Base-by-base conservation (phyloP, 2,888 invertebrate genomes). In the Calliphora vomitoria region DNA sequence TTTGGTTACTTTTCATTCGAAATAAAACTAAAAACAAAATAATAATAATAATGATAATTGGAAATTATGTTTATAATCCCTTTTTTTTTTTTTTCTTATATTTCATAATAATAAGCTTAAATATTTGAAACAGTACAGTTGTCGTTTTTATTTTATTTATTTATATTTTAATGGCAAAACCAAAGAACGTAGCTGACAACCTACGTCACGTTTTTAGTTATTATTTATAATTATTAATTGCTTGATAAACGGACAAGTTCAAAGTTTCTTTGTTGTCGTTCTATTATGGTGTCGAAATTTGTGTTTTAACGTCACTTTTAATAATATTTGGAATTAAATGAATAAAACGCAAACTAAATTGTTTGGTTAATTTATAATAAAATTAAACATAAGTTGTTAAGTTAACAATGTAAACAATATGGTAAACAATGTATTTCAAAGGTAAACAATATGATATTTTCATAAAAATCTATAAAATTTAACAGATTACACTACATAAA, bases 211-310 rank as follows among this genome's bases (percentile, higher is more conserved):
- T 38, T 53, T 76, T 44, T 38, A 13, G 18, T 31, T 41, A 11
- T 62, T 13, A 55, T 72, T 72, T 38, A 20, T 55, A 31, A 18
- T 10, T 8, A 55, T 25, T 47, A 60, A 60, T 38, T 53, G 53
- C 38, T 64, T 35, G 58, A 35, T 69, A 60, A 69, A 47, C 5
- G 18, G n/a, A 31, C 41, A 79, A 69, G 69, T 69, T 69, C 60
- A 79, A 79, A 79, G 79, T 79, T 35, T 79, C 18, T 0, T 35
- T 58, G 8, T 64, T 62, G 2, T 8, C 3, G 41, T 41, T 18
- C 50, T 53, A 8, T 38, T 55, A 4, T 60, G 25, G 15, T 3
- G 25, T 13, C 13, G 20, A 55, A n/a, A 18, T n/a, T 53, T 18
- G 3, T 3, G 1, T 55, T 55, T 55, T 4, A 55, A 20, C 20